Percentiles rank a stretch among this genome's conserved stretches.
phyloP scores from a whole-genome alignment of 2,888 invertebrate species.

The Junonia oenone region DNA sequence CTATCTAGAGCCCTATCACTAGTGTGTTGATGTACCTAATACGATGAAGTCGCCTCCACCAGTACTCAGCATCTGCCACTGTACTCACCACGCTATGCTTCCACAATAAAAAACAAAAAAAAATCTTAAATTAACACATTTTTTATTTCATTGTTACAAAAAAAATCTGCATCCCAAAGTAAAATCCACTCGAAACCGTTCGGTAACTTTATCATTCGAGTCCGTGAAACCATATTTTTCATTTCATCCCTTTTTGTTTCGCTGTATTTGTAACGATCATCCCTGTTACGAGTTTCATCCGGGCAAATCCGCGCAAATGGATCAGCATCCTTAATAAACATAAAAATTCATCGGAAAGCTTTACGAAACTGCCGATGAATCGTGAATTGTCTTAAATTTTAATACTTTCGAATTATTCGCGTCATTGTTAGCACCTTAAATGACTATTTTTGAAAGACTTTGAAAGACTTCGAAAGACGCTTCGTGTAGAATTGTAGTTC shows the following conservation, averaged over 20 bases:
- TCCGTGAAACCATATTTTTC: conserved; percentile 29
- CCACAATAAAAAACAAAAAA: too few species aligned
- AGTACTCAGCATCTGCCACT: too few species aligned
- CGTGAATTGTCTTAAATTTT: conserved; percentile 20
- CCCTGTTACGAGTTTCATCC: conserved; percentile 33
- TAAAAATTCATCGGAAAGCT: conserved; percentile 32
- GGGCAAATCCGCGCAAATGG: conserved; percentile 34
- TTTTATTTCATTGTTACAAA: not conserved
- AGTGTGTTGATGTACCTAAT: too few species aligned
- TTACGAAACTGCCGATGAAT: conserved; percentile 17
- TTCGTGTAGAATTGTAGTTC: not conserved
- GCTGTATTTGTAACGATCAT: conserved; percentile 35
- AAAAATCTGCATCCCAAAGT: conserved; percentile 11
- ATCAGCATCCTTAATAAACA: conserved; percentile 36
- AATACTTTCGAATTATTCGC: conserved; percentile 11
- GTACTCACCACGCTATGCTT: too few species aligned
- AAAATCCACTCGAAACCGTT: conserved; percentile 16
- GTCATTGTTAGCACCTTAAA: conserved; percentile 7
- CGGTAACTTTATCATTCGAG: conserved; percentile 25
- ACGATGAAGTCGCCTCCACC: too few species aligned
- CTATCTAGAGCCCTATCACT: too few species aligned
- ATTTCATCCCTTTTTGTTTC: conserved; percentile 32
- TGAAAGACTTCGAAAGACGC: too few species aligned
- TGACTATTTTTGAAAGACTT: not conserved
- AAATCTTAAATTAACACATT: not conserved